Evolutionary conservation across 2,797 vertebrate species (phyloP).

Genomic region (Aphelocoma californica): DNA sequence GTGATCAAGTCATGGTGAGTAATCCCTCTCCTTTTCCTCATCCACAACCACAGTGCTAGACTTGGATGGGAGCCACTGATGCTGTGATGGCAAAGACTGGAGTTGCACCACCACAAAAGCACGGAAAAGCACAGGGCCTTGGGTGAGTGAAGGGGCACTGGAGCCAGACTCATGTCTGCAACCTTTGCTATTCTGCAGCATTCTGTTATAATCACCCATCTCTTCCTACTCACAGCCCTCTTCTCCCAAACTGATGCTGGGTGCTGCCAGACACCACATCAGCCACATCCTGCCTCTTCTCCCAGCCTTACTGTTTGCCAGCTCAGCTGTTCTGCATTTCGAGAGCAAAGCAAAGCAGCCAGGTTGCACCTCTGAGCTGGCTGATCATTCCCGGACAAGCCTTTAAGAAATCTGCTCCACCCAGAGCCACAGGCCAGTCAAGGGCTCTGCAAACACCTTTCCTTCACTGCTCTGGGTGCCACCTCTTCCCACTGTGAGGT

Average conservation of each 20-base stretch:
- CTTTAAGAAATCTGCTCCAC: background rate
- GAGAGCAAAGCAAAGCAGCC: background rate
- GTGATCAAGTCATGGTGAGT: background rate
- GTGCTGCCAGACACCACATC: background rate
- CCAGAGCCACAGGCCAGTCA: background rate
- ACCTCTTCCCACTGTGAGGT: background rate
- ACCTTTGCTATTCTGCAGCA: background rate
- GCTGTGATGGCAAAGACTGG: background rate
- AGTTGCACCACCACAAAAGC: rapidly evolving
- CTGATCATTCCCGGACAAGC: background rate
- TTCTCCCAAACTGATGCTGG: background rate
- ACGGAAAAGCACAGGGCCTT: rapidly evolving
- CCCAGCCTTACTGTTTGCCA: background rate
- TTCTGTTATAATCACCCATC: background rate
- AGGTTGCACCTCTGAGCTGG: background rate
- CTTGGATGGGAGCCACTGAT: background rate
- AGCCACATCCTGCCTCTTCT: background rate
- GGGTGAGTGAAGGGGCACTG: background rate
- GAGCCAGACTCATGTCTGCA: background rate
- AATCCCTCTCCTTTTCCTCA: background rate
- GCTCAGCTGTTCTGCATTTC: background rate
- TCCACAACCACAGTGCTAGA: rapidly evolving
- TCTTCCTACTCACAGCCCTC: background rate
- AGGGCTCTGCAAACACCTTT: background rate
- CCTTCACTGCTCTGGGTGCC: background rate